Base-by-base conservation (phyloP, 53 echinoderm and acorn worm species). In the Zoroaster sp. region DNA sequence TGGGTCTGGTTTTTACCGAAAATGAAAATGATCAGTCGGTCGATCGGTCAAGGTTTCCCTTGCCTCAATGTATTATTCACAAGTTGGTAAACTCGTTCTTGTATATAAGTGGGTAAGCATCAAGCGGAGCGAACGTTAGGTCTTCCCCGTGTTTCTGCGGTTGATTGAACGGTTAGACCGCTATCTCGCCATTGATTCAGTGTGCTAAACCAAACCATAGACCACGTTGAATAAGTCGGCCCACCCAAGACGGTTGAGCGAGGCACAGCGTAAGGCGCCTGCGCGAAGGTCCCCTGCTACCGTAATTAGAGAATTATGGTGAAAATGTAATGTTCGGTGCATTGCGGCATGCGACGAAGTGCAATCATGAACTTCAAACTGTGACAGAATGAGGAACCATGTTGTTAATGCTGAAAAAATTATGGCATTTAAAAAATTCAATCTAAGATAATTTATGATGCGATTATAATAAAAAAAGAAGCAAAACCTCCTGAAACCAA, bases 21-120 rank as follows among this genome's bases (percentile, higher is more conserved):
- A 78, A 53, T 35, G 37, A 78, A 78, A 34, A 43, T 76, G 76
- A 78, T 54, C 63, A 39, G 77, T 53, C 53, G 53, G 78, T 78
- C 54, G 55, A 18, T 36, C 44, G 81, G 81, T 81, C 81, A 81
- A 81, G 81, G 81, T 81, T 43, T 25, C n/a, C 44, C 18, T 13
- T 66, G 30, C 81, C 42, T 66, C 43, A 41, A 67, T n/a, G n/a
- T n/a, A 31, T 81, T 81, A 81, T 81, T 81, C 81, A 81, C 81
- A 81, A 42, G 66, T 67, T 74, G 28, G 68, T 66, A 1, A 42
- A 81, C 18, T 67, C 44, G 28, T 54, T 66, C 35, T 28, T 52
- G 8, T 40, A 10, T 40, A 66, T 39, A 31, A 30, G 10, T 3
- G 23, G 1, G 46, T 13, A 47, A 47, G 30, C 20, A 46, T 30